Conservation (phyloP, 2,797 vertebrate species). For the Diglossa cyanea region DNA sequence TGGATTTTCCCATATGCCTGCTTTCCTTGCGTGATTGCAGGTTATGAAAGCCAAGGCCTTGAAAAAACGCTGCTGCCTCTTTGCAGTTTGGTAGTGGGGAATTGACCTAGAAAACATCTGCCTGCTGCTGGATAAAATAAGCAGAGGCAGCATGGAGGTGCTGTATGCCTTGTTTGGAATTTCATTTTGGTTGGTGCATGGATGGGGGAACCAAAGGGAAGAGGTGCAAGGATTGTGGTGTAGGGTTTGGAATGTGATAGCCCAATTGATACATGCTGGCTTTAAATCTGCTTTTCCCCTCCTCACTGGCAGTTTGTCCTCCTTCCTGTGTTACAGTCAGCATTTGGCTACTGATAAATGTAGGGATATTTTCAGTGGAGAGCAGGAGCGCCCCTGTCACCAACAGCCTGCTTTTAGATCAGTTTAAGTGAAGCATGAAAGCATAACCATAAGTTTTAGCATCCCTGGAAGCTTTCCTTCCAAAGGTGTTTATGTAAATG, state of each 20-base stretch:
- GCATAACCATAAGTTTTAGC: not conserved
- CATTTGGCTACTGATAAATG: not conserved
- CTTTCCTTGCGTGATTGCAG: not conserved
- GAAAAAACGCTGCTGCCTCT: not conserved
- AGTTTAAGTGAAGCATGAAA: not conserved
- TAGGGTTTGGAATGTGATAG: not conserved
- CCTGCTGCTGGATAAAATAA: not conserved
- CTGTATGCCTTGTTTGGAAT: not conserved
- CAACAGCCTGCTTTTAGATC: not conserved
- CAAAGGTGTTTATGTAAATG: not conserved
- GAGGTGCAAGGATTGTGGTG: not conserved
- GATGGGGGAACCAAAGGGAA: not conserved
- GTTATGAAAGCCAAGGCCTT: not conserved
- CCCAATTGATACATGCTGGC: rapidly evolving
- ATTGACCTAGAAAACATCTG: not conserved
- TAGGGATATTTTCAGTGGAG: not conserved
- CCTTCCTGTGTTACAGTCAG: not conserved
- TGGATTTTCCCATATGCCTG: not conserved
- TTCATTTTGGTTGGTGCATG: not conserved
- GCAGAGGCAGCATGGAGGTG: not conserved
- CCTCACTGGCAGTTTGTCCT: not conserved
- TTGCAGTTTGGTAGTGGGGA: not conserved
- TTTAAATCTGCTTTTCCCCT: not conserved
- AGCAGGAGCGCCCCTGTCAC: not conserved
- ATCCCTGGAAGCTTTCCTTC: not conserved